Evolutionary conservation across 35 echinoderm and acorn worm species (phyloP).

Genomic region (Heliocidaris tuberculata): DNA sequence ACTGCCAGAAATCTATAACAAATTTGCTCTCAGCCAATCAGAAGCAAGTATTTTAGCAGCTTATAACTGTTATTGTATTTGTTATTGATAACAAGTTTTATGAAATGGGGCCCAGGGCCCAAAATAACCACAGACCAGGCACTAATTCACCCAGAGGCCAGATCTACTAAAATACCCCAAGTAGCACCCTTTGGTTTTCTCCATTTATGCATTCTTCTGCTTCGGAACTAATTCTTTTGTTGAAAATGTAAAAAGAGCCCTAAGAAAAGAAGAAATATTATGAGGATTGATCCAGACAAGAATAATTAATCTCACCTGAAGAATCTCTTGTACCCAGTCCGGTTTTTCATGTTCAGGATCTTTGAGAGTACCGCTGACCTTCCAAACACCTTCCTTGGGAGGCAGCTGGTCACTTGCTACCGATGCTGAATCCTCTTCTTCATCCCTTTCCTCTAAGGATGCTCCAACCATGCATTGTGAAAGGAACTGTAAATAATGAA

Average conservation of each 20-base stretch:
- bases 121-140: too few relatives aligned
- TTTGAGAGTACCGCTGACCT: slow-evolving; percentile 90
- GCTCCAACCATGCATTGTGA: slow-evolving; percentile 88
- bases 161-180: too few relatives aligned
- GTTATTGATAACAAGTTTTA: too few relatives aligned
- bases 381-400: slow-evolving; percentile 90
- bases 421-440: slow-evolving; percentile 73
- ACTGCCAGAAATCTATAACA: too few relatives aligned
- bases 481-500: slow-evolving; percentile 66
- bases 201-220: too few relatives aligned
- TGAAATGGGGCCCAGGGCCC: too few relatives aligned
- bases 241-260: not conserved
- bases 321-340: slow-evolving; percentile 92
- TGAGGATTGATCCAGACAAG: not conserved
- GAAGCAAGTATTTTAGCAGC: too few relatives aligned
- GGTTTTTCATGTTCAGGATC: slow-evolving; percentile 73
- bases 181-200: too few relatives aligned
- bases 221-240: not conserved
- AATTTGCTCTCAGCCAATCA: too few relatives aligned
- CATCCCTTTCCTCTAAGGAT: slow-evolving; percentile 93
- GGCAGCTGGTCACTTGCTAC: slow-evolving; percentile 81
- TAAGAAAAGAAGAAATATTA: not conserved
- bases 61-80: too few relatives aligned
- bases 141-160: too few relatives aligned
- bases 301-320: slow-evolving; percentile 56